Evolutionary conservation across 2,113 vertebrate genomes (phyloP).

Genomic region (Gracilinanus agilis): DNA sequence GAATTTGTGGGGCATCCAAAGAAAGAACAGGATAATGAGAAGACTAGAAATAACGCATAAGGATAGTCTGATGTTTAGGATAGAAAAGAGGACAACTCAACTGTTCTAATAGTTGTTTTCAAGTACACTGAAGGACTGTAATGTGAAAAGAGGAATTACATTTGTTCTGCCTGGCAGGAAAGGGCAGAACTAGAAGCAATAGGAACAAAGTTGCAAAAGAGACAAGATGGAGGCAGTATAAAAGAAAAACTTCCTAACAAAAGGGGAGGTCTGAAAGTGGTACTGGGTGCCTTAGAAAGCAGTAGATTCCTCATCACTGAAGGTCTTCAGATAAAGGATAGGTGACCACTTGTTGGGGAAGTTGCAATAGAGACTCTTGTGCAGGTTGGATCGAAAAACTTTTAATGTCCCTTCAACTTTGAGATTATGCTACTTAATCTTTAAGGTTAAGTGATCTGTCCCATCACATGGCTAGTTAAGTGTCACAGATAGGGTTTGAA

Average conservation of each 20-base stretch:
- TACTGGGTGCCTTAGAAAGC: neutral
- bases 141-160: neutral
- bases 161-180: neutral
- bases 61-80: neutral
- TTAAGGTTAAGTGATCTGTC: neutral
- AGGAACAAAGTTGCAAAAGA: neutral
- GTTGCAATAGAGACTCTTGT: neutral
- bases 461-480: neutral
- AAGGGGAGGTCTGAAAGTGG: neutral
- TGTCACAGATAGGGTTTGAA: neutral
- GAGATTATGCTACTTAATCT: neutral
- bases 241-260: neutral
- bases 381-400: neutral
- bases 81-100: neutral
- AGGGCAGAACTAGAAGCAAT: neutral
- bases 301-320: neutral
- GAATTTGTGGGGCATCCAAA: neutral
- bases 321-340: neutral
- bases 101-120: neutral
- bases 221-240: neutral
- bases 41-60: neutral
- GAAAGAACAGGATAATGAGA: neutral
- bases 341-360: neutral
- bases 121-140: neutral
- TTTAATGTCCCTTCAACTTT: neutral